These are phyloP conservation scores for Scyliorhinus canicula DNA, from an alignment of 2,797 vertebrate species.

Conservation along the genomic window DNA sequence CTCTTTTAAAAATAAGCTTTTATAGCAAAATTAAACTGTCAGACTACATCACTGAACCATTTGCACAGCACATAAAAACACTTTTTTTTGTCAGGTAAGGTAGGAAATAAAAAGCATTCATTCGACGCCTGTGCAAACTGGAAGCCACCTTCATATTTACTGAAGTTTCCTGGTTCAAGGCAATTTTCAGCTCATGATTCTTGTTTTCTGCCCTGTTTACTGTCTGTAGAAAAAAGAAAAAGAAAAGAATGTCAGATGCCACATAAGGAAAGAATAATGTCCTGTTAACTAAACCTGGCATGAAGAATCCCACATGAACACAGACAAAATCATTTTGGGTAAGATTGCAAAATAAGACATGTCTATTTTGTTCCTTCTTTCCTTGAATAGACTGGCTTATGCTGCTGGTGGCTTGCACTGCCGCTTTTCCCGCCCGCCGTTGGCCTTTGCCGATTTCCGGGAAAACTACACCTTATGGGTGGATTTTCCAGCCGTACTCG, in stretches of 20 bases:
- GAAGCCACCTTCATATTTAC: constrained; percentile 85
- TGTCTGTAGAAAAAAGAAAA: constrained; percentile 70
- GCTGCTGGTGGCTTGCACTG: too few relatives aligned
- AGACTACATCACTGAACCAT: constrained; percentile 77
- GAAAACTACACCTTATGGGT: too few relatives aligned
- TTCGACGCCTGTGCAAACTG: constrained; percentile 81
- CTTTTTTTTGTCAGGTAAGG: constrained; percentile 72
- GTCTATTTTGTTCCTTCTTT: not conserved
- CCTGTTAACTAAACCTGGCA: not conserved
- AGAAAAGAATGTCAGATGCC: not conserved
- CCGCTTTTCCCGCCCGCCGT: too few relatives aligned
- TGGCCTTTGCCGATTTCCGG: too few relatives aligned
- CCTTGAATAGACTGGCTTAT: not conserved
- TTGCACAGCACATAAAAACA: constrained; percentile 75
- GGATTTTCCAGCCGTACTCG: too few relatives aligned
- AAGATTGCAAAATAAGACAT: not conserved
- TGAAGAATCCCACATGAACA: not conserved
- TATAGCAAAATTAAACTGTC: constrained; percentile 76
- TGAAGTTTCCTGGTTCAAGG: constrained; percentile 89
- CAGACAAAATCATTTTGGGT: not conserved
- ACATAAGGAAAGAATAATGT: not conserved
- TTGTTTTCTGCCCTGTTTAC: constrained; percentile 67
- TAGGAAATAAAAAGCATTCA: constrained; percentile 72
- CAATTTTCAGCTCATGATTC: constrained; percentile 85
- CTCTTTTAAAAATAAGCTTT: constrained; percentile 56